These are phyloP conservation scores for Stegastes partitus DNA, from an alignment of 2,113 vertebrate species.

Conservation along the genomic window DNA sequence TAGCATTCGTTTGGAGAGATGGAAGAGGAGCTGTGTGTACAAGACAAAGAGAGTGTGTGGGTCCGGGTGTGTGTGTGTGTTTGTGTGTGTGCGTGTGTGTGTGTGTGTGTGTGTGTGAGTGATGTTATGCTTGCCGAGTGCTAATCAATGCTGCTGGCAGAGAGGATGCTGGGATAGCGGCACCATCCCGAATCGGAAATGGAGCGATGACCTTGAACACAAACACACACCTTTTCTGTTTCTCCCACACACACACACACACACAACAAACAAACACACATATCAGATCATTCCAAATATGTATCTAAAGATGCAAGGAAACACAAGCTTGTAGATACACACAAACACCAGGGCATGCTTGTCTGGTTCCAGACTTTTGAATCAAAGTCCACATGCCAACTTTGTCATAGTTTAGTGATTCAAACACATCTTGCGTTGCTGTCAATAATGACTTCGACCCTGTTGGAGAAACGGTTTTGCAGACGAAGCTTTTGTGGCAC, in stretches of 20 bases:
- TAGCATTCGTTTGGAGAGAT: conserved; percentile 25
- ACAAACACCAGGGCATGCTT: neutral
- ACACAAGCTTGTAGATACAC: conserved; percentile 21
- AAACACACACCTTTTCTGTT: conserved; percentile 37
- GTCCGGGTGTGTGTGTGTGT: neutral
- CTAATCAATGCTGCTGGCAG: conserved; percentile 82
- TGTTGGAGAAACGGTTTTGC: neutral
- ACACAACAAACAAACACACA: conserved; percentile 47
- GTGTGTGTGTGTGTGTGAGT: conserved; percentile 40
- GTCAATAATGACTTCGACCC: conserved; percentile 18
- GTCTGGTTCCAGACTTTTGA: conserved; percentile 6
- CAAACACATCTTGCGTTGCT: neutral
- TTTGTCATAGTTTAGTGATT: neutral
- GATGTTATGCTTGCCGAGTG: conserved; percentile 76
- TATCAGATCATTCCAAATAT: conserved; percentile 48
- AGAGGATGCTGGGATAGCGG: conserved; percentile 76
- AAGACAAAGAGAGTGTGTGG: conserved; percentile 18
- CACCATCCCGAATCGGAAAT: conserved; percentile 75
- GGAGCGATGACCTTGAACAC: conserved; percentile 77
- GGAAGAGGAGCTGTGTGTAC: conserved; percentile 8
- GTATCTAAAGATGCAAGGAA: conserved; percentile 25
- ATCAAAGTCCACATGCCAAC: conserved; percentile 17
- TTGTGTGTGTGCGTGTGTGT: conserved; percentile 16
- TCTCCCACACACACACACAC: conserved; percentile 7
- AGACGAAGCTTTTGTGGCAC: neutral